Evolutionary conservation across 2,888 invertebrate genomes (phyloP).

Genomic region (Dichetophora obliterata): DNA sequence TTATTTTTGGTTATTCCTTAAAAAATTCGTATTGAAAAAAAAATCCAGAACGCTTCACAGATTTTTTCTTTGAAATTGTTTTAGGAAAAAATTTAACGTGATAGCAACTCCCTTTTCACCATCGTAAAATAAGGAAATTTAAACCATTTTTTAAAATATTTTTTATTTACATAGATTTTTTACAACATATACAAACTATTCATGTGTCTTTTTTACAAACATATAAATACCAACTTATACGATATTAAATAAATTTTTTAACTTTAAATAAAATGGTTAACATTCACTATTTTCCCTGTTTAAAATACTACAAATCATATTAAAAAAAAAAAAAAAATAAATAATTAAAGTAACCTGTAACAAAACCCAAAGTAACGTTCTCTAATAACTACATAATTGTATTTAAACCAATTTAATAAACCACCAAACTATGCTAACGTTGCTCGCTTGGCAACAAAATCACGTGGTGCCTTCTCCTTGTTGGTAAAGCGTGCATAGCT

Average conservation of each 20-base stretch:
- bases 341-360: neutral
- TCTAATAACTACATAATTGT: neutral
- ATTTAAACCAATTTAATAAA: neutral
- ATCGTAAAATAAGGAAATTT: too few species aligned
- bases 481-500: conserved; percentile 77
- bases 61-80: too few species aligned
- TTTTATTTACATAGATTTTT: too few species aligned
- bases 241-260: neutral
- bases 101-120: neutral
- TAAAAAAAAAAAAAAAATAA: neutral
- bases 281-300: neutral
- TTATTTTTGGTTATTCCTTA: too few species aligned
- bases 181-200: too few species aligned
- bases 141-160: too few species aligned
- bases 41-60: too few species aligned
- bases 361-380: neutral
- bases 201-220: too few species aligned
- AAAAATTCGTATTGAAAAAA: too few species aligned
- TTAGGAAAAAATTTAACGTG: neutral
- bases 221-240: neutral
- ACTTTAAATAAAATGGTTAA: too few species aligned
- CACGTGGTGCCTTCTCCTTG: conserved; percentile 72
- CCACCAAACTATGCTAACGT: conserved; percentile 72
- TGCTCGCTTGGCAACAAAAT: conserved; percentile 72
- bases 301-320: neutral